phyloP scores from a whole-genome alignment of 35 echinoderm and acorn worm genomes.

The Diadema setosum region DNA sequence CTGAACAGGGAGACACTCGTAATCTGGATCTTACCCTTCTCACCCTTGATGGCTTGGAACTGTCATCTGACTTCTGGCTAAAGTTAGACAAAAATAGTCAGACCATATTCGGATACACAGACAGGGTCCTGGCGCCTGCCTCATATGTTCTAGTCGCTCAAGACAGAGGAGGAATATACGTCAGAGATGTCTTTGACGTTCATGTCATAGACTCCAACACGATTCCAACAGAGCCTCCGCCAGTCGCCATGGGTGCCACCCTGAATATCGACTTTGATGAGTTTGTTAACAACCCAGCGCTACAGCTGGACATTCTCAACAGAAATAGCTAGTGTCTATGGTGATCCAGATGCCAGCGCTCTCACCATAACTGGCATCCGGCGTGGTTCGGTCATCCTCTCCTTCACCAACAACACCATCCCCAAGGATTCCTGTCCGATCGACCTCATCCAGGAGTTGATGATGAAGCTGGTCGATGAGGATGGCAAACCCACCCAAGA shows the following conservation, averaged over 20 bases:
- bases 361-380: constrained; percentile 78
- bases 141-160: constrained; percentile 57
- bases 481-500: constrained; percentile 78
- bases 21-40: constrained; percentile 33
- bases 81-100: constrained; percentile 67
- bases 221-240: constrained; percentile 21
- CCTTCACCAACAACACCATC: constrained; percentile 94
- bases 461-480: constrained; percentile 59
- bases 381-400: constrained; percentile 81
- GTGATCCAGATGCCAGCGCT: constrained; percentile 77
- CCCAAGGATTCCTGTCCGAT: constrained; percentile 55
- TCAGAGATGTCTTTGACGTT: constrained; percentile 57
- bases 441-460: constrained; percentile 69
- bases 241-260: constrained; percentile 76
- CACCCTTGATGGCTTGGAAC: background rate
- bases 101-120: constrained; percentile 44
- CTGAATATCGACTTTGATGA: constrained; percentile 89
- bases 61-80: constrained; percentile 51
- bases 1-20: constrained; percentile 78
- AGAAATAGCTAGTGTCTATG: constrained; percentile 78
- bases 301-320: constrained; percentile 79
- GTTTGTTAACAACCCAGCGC: constrained; percentile 61
- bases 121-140: background rate
- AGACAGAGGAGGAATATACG: constrained; percentile 42
- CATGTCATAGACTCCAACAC: constrained; percentile 40